Evolutionary conservation across 2,888 invertebrate genomes (phyloP).

Genomic region (Aleiodes alternator): DNA sequence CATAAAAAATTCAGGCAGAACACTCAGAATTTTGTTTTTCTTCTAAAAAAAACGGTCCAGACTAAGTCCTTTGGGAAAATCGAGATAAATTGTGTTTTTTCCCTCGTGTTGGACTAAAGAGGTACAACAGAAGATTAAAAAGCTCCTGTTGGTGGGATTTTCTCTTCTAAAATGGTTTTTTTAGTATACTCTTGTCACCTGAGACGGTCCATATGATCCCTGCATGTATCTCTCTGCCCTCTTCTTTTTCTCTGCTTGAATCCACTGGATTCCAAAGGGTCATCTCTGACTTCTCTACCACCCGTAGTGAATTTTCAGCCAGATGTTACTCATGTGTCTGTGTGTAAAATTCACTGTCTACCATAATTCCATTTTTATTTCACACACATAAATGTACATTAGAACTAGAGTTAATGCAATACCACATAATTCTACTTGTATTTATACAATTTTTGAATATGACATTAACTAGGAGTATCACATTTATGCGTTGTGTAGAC

Average conservation of each 20-base stretch:
- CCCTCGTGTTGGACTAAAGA: no score
- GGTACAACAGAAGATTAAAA: no score
- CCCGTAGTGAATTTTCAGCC: constrained; percentile 29
- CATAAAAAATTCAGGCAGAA: no score
- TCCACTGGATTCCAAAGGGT: constrained; percentile 21
- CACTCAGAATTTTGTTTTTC: no score
- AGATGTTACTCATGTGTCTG: constrained; percentile 27
- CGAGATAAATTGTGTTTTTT: no score
- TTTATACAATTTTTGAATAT: constrained; percentile 41
- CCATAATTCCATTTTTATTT: background rate
- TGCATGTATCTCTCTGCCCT: background rate
- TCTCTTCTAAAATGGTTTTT: background rate
- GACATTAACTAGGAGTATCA: constrained; percentile 45
- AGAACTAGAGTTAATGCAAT: constrained; percentile 19
- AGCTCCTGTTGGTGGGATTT: no score
- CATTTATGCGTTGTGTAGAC: constrained; percentile 9
- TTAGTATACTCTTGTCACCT: background rate
- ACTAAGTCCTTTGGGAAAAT: no score
- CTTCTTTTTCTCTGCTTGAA: background rate
- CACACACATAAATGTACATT: constrained; percentile 2
- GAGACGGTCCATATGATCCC: background rate
- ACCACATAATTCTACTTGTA: constrained; percentile 39
- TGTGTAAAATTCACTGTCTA: background rate
- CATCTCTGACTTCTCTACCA: constrained; percentile 10
- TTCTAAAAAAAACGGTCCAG: no score